Evolutionary conservation across 2,888 invertebrate genomes (phyloP), one percentile per base, ranked within the genome.

Genomic region (Eumacrocentrus americanus): DNA sequence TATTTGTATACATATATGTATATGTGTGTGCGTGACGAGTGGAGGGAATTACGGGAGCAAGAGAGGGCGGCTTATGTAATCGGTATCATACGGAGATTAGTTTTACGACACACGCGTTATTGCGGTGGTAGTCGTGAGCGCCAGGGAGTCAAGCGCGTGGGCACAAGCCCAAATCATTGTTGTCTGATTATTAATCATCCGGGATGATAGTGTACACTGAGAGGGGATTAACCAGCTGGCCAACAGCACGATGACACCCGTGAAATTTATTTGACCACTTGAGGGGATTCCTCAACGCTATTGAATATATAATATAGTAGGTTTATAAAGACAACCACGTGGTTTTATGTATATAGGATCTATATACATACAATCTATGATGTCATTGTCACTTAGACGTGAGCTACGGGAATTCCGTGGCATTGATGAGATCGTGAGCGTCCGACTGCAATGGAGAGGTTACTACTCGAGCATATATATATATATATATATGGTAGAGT

Each of bases 81-180:
- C 54, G 58, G 61, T 63, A 65, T 63, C 65, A 9, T 9, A 58
- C 46, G 34, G 61, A 63, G 65, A 63, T 63, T 61, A 63, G 61
- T 63, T 65, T 65, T 63, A 63, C 61, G 61, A 63, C 61, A 53
- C 42, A n/a, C n/a, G n/a, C n/a, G n/a, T n/a, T n/a, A 42, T 46
- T 37, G 23, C 51, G 54, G 44, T 20, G 35, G 44, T 37, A 44
- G 37, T 48, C 48, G 46, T 42, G 20, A 42, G n/a, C 14, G 47
- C 9, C 23, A 14, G 20, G 35, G 40, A 53, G 12, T 16, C 14
- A 25, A 53, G 22, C 38, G 59, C 47, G 58, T 52, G 56, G 58
- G 53, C 61, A 51, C 47, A 51, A 47, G 61, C 63, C 51, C 65
- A 62, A 65, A 62, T 63, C 55, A 63, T 65, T 62, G 37, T 59